A percentile compares a stretch with the other conserved stretches of the same genome.
These are phyloP conservation scores for Agrilus mali DNA, from an alignment of 2,888 invertebrate species.

Conservation along the genomic window DNA sequence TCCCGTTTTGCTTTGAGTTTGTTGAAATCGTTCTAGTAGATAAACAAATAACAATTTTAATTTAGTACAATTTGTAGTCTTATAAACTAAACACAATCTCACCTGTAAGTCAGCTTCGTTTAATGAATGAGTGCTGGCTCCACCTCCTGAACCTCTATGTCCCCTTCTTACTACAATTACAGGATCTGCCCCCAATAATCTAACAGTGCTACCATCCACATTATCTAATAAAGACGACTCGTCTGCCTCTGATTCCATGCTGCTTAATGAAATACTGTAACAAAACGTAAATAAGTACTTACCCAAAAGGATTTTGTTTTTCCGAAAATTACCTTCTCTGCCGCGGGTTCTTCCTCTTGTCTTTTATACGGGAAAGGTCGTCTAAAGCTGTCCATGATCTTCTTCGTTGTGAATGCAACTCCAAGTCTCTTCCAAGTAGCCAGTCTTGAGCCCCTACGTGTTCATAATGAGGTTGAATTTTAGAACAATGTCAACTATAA, in stretches of 20 bases:
- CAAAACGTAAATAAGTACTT: no score
- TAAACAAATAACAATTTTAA: slow-evolving; percentile 11
- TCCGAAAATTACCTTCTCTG: slow-evolving; percentile 38
- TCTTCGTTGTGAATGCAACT: slow-evolving; percentile 42
- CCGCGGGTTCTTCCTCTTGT: slow-evolving; percentile 36
- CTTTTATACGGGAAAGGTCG: slow-evolving; percentile 45
- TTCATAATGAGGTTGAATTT: neutral
- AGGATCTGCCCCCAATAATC: slow-evolving; percentile 39
- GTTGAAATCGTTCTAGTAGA: slow-evolving; percentile 61
- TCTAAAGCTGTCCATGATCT: slow-evolving; percentile 85
- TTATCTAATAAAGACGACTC: slow-evolving; percentile 40
- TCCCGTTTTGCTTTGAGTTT: slow-evolving; percentile 51
- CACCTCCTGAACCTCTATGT: slow-evolving; percentile 41
- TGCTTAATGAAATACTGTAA: slow-evolving; percentile 57
- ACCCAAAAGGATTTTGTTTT: no score
- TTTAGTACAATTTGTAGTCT: neutral
- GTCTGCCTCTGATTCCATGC: slow-evolving; percentile 80
- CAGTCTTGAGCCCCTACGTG: slow-evolving; percentile 31
- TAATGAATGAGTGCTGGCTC: slow-evolving; percentile 62
- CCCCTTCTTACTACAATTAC: slow-evolving; percentile 26
- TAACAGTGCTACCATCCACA: slow-evolving; percentile 43
- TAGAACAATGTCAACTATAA: neutral
- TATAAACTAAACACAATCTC: slow-evolving; percentile 16
- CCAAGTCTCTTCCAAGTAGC: slow-evolving; percentile 22
- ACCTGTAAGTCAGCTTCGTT: slow-evolving; percentile 82